These are phyloP conservation scores for Eudemis profundana DNA, from an alignment of 2,888 invertebrate species.

Conservation along the genomic window DNA sequence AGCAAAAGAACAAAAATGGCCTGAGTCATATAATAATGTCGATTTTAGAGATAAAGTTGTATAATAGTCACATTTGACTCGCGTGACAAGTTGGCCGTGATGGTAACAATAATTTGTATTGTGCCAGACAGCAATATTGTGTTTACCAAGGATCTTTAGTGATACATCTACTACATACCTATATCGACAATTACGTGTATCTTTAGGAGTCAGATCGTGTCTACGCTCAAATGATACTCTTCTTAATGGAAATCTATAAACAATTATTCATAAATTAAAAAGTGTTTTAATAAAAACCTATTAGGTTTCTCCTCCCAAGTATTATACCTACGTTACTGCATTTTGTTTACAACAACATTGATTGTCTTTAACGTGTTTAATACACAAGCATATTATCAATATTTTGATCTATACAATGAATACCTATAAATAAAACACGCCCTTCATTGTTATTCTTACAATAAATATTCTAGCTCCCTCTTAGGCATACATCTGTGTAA, in stretches of 20 bases:
- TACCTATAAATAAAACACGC: no score
- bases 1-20: background rate
- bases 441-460: no score
- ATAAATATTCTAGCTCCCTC: no score
- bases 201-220: background rate
- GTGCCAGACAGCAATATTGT: conserved; percentile 43
- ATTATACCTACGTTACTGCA: no score
- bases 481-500: no score
- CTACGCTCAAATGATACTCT: background rate
- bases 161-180: background rate
- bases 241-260: background rate
- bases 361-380: no score
- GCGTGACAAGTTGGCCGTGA: conserved; percentile 64
- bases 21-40: background rate
- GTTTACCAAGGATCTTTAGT: background rate
- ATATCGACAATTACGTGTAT: background rate
- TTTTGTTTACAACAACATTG: no score
- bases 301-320: no score
- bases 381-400: no score
- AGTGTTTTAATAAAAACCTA: no score
- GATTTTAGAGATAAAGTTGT: conserved; percentile 4
- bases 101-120: conserved; percentile 59
- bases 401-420: no score
- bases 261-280: background rate
- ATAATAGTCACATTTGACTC: conserved; percentile 48